Conservation (phyloP, 1,140 invertebrate species). For the Lepeophtheirus salmonis region DNA sequence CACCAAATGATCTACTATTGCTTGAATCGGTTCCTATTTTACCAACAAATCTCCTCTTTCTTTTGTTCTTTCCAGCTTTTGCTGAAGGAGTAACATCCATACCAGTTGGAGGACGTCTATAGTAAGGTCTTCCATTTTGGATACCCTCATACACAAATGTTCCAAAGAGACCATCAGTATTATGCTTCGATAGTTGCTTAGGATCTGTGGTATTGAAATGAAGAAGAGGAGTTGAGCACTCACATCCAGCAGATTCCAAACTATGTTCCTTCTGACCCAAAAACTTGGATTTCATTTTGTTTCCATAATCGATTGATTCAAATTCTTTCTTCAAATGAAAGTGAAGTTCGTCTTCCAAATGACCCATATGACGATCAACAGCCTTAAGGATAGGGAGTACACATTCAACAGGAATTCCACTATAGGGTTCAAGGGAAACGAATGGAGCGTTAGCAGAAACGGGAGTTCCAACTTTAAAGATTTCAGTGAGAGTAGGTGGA, state of each 20-base stretch:
- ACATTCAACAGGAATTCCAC: neutral
- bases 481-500: neutral
- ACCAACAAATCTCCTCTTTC: constrained; percentile 5
- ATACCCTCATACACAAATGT: constrained; percentile 2
- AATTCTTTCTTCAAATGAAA: constrained; percentile 6
- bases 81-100: neutral
- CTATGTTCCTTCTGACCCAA: neutral
- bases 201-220: neutral
- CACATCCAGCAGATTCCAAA: neutral
- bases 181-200: neutral
- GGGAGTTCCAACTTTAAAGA: neutral
- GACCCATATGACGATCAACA: constrained; percentile 7
- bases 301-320: neutral
- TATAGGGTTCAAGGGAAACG: neutral
- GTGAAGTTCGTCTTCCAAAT: constrained; percentile 7
- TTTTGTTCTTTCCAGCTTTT: neutral
- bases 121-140: constrained; percentile 3
- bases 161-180: constrained; percentile 1
- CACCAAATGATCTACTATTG: neutral
- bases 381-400: neutral
- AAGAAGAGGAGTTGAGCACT: constrained; percentile 1
- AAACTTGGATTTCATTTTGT: neutral
- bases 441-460: neutral
- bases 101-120: neutral
- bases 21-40: neutral